Evolutionary conservation across 2,888 invertebrate species (phyloP).

Genomic region (Tethea ocularis): DNA sequence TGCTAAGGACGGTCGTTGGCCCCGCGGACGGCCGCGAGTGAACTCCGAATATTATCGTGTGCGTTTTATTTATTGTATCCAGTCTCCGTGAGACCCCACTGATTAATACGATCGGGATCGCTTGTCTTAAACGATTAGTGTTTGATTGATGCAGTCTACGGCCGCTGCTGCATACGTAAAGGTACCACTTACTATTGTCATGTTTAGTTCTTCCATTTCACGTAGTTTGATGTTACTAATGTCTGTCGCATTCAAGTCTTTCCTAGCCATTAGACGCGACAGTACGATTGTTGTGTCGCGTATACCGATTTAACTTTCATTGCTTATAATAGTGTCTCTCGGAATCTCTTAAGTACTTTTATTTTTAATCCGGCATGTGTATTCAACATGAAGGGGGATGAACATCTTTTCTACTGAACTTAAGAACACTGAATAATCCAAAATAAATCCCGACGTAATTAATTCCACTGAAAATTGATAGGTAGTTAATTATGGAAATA

Average conservation of each 20-base stretch:
- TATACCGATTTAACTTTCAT: slow-evolving; percentile 5
- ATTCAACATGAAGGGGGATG: neutral
- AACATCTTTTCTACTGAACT: neutral
- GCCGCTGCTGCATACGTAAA: neutral
- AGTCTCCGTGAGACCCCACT: slow-evolving; percentile 38
- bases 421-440: neutral
- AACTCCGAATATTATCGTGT: slow-evolving; percentile 77
- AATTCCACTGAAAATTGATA: neutral
- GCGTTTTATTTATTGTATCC: slow-evolving; percentile 60
- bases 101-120: slow-evolving; percentile 36
- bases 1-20: slow-evolving; percentile 83
- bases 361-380: neutral
- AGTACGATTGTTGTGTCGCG: slow-evolving; percentile 1
- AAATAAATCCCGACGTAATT: neutral
- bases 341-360: slow-evolving; percentile 1
- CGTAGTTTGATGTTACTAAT: slow-evolving; percentile 2
- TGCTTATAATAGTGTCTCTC: slow-evolving; percentile 4
- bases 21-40: slow-evolving; percentile 77
- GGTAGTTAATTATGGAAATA: too few species aligned
- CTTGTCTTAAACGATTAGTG: slow-evolving; percentile 27
- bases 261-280: slow-evolving; percentile 6
- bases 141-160: slow-evolving; percentile 11
- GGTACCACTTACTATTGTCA: neutral
- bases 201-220: neutral
- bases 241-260: neutral